Evolutionary conservation across 2,888 invertebrate genomes (phyloP), one percentile per base, ranked within the genome.

Genomic region (Andricus curvator): DNA sequence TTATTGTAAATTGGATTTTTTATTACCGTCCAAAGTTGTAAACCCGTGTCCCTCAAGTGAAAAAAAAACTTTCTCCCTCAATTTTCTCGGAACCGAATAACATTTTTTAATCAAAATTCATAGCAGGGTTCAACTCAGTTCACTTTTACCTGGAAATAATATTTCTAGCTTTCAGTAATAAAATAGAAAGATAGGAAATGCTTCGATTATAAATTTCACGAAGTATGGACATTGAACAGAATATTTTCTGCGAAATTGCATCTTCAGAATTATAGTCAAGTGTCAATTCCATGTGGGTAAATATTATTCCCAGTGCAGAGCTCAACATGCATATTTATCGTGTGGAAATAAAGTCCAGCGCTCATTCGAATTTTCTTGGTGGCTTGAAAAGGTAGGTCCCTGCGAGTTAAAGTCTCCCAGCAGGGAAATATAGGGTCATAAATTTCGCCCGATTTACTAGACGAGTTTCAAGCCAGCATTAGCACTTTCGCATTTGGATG

Each of bases 381-480:
- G 80, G 78, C 76, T 80, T 80, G 66, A 77, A 79, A 81, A 68
- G 56, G 66, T 78, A 64, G 56, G 66, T 78, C 82, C 70, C 29
- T 56, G 44, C 62, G 77, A 80, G 65, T 60, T 56, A 62, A 65
- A 60, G 78, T 81, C 64, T 9, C 77, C 66, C 68, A 44, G 48
- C 67, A 56, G 76, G 81, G 80, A 84, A 85, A 84, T 85, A 84
- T 77, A 83, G 77, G 81, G 74, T 81, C 84, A 82, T 87, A 86
- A 86, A 87, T 87, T 86, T 80, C 70, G 62, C 56, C 78, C 70
- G 83, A 83, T 84, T 84, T 84, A 83, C 82, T 81, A 83, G 79
- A 83, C 83, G 79, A 78, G 79, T 80, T 83, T 86, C 85, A 84
- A 84, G 74, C 81, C 83, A 81, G 85, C 84, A 84, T 88, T 86